Conservation (phyloP, 2,113 vertebrate species). For the Oncorhynchus masou region DNA sequence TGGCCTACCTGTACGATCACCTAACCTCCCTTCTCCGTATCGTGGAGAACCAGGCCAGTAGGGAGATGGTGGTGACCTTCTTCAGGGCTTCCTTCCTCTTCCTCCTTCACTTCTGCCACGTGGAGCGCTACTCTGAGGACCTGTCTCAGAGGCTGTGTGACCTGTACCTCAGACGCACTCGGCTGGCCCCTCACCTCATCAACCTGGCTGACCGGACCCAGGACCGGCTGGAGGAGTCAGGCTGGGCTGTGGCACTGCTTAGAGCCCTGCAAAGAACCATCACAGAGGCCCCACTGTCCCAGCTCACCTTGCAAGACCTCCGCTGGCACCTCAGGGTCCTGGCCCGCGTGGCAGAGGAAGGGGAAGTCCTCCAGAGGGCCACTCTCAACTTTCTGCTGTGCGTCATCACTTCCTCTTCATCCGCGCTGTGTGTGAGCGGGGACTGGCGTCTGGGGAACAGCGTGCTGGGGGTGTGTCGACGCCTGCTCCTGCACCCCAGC, state of each 20-base stretch:
- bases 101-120: constrained; percentile 69
- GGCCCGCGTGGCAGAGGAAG: constrained; percentile 74
- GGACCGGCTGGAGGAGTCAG: constrained; percentile 59
- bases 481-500: constrained; percentile 71
- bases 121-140: constrained; percentile 50
- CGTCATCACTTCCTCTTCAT: constrained; percentile 55
- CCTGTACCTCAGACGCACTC: constrained; percentile 74
- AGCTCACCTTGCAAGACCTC: constrained; percentile 59
- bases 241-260: constrained; percentile 69
- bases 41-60: constrained; percentile 63
- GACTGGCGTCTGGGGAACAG: constrained; percentile 80
- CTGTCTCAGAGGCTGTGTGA: constrained; percentile 66
- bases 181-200: constrained; percentile 80
- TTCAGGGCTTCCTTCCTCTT: constrained; percentile 81
- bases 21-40: constrained; percentile 71
- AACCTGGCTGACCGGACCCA: constrained; percentile 74
- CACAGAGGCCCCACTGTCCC: constrained; percentile 45
- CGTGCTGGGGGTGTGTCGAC: constrained; percentile 76
- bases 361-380: constrained; percentile 58
- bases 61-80: constrained; percentile 71
- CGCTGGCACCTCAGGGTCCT: constrained; percentile 80
- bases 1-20: constrained; percentile 74
- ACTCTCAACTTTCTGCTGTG: constrained; percentile 71
- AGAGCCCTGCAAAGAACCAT: constrained; percentile 69
- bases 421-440: constrained; percentile 47